These are phyloP conservation scores for Phthorimaea operculella DNA, from an alignment of 1,140 invertebrate species.

Conservation along the genomic window DNA sequence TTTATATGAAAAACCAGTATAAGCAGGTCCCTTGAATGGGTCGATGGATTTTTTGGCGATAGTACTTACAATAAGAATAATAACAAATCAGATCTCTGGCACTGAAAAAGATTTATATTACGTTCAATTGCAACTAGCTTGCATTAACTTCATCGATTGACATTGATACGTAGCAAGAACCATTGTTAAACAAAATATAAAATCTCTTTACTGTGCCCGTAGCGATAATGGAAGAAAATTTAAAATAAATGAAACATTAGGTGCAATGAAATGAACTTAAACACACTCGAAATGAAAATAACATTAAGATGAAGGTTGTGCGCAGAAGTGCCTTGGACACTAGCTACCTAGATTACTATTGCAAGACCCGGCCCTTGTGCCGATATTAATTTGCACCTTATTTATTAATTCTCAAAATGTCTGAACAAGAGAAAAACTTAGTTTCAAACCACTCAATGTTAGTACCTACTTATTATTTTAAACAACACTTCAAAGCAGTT, in stretches of 20 bases:
- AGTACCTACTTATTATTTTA: conserved; percentile 41
- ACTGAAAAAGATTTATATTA: too few species aligned
- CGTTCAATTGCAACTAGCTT: too few species aligned
- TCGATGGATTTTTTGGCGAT: too few species aligned
- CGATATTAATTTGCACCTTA: conserved; percentile 23
- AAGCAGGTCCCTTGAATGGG: too few species aligned
- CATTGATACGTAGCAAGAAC: too few species aligned
- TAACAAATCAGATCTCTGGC: conserved; percentile 1
- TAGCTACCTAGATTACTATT: conserved; percentile 50
- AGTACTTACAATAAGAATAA: neutral
- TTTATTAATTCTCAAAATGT: conserved; percentile 17
- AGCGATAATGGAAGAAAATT: too few species aligned
- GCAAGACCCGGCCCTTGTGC: conserved; percentile 55
- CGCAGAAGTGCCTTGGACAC: conserved; percentile 33
- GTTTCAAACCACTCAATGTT: conserved; percentile 58
- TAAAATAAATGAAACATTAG: neutral
- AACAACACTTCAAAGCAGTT: conserved; percentile 54
- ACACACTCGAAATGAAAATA: neutral
- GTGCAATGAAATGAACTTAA: conserved; percentile 1
- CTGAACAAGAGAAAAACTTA: conserved; percentile 40
- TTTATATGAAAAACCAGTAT: neutral
- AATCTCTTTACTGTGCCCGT: too few species aligned
- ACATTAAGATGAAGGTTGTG: conserved; percentile 30
- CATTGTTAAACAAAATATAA: too few species aligned
- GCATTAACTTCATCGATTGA: too few species aligned